Evolutionary conservation across 2,797 vertebrate genomes (phyloP), one percentile per base, ranked within the genome.

Genomic region (Tragopan temminckii): DNA sequence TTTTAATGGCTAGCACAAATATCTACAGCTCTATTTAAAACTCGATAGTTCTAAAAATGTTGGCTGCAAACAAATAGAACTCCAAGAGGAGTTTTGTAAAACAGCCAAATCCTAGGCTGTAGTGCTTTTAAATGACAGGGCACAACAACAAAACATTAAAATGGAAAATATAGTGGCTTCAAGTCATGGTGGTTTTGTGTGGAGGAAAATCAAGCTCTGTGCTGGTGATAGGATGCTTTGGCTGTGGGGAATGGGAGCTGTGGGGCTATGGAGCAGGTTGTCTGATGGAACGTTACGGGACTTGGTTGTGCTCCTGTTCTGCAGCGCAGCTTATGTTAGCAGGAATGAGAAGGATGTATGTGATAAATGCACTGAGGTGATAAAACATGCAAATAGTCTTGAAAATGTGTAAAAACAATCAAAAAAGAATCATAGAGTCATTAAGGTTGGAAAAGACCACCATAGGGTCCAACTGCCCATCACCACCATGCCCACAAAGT

Each of bases 111-210:
- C 13, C 4, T n/a, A 8, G 27, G 21, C 6, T 46, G 27, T 24
- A 40, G 6, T 3, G 1, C 31, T 36, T 57, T 15, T 8, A 21
- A 53, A 35, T 7, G 14, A 5, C 11, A 67, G 38, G 38, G 35
- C 0, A 0, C 59, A 18, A 27, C 29, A 24, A 50, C 11, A 50
- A 27, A 16, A 14, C 2, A 2, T 16, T 19, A 11, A 6, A 42
- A 27, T n/a, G 7, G 25, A 12, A 25, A 8, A 1, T 0, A 5
- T 1, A 5, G 70, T 55, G 50, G 14, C 55, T 91, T 46, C 7
- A 40, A 40, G 33, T 57, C 15, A 0, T 4, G 31, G 2, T 8
- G 46, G 16, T 17, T 80, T 45, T 16, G 9, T 20, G 20, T 3
- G 9, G 36, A 75, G 46, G 14, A 45, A 63, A 7, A 21, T 46